A percentile compares a stretch with the other conserved stretches of the same genome.
These are phyloP conservation scores for Achroia grisella DNA, from an alignment of 1,140 invertebrate species.

Conservation along the genomic window DNA sequence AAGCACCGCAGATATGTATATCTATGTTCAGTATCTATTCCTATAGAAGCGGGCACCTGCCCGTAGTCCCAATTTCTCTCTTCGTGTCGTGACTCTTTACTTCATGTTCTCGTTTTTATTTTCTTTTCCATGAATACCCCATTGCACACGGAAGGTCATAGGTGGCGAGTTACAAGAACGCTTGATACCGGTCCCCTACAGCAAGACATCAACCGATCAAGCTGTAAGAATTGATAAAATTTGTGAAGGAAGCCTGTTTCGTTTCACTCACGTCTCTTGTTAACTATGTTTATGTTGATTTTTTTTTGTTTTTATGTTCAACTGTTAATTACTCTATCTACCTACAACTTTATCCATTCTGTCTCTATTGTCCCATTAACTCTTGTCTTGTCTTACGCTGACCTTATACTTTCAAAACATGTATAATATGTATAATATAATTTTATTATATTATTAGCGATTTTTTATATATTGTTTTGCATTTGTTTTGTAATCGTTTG, in stretches of 20 bases:
- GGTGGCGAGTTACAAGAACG: constrained; percentile 99
- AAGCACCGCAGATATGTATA: constrained; percentile 18
- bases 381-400: constrained; percentile 27
- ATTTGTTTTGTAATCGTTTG: not conserved
- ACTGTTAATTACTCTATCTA: constrained; percentile 44
- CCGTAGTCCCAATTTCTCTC: constrained; percentile 17
- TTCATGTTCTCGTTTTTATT: constrained; percentile 72
- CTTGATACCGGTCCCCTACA: constrained; percentile 99
- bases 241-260: constrained; percentile 33
- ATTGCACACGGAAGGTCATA: constrained; percentile 92
- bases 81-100: constrained; percentile 55
- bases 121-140: constrained; percentile 83
- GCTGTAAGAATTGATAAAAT: constrained; percentile 87
- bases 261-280: constrained; percentile 44
- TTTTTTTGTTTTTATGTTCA: constrained; percentile 51
- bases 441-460: not conserved
- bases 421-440: not conserved
- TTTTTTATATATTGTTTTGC: not conserved
- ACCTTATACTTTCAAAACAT: constrained; percentile 34
- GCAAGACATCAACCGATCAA: constrained; percentile 99
- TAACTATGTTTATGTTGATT: constrained; percentile 32
- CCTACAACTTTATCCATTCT: constrained; percentile 25
- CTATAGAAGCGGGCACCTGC: constrained; percentile 10
- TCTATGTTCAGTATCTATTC: constrained; percentile 9
- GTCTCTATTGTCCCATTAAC: constrained; percentile 16